Evolutionary conservation across 2,888 invertebrate species (phyloP).

Genomic region (Fragum fragum): DNA sequence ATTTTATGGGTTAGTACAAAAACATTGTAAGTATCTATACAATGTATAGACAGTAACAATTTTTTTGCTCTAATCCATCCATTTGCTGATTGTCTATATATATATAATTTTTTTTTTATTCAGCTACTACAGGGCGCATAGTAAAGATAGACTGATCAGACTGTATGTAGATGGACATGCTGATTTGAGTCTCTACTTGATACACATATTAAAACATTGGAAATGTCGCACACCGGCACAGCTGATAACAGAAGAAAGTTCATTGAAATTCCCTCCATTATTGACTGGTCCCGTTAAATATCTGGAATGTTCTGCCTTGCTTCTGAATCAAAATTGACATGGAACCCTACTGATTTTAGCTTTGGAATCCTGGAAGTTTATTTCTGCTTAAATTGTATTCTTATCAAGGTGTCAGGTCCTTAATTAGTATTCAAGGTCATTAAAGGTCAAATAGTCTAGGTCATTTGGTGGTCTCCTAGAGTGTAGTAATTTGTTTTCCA

Average conservation of each 20-base stretch:
- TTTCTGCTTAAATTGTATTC: constrained; percentile 60
- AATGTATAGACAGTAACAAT: too few species aligned
- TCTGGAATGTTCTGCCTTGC: constrained; percentile 29
- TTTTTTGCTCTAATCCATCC: too few species aligned
- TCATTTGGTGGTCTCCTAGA: not conserved
- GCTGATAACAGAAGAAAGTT: not conserved
- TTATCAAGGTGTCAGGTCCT: constrained; percentile 59
- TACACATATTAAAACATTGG: too few species aligned
- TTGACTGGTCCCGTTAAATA: constrained; percentile 56
- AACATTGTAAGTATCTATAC: too few species aligned
- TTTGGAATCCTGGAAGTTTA: constrained; percentile 43
- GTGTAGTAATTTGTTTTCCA: not conserved
- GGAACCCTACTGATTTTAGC: constrained; percentile 45
- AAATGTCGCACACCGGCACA: too few species aligned
- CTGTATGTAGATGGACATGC: too few species aligned
- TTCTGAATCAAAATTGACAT: constrained; percentile 38
- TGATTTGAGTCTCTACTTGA: too few species aligned
- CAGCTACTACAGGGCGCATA: too few species aligned
- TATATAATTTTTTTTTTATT: too few species aligned
- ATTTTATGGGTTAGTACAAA: too few species aligned
- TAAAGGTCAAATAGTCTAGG: constrained; percentile 38
- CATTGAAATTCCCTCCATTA: constrained; percentile 19
- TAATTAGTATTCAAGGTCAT: constrained; percentile 56
- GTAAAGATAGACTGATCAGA: too few species aligned
- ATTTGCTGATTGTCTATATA: too few species aligned